These are phyloP conservation scores for Oryctes rhinoceros DNA, from an alignment of 1,140 invertebrate species.

Conservation along the genomic window DNA sequence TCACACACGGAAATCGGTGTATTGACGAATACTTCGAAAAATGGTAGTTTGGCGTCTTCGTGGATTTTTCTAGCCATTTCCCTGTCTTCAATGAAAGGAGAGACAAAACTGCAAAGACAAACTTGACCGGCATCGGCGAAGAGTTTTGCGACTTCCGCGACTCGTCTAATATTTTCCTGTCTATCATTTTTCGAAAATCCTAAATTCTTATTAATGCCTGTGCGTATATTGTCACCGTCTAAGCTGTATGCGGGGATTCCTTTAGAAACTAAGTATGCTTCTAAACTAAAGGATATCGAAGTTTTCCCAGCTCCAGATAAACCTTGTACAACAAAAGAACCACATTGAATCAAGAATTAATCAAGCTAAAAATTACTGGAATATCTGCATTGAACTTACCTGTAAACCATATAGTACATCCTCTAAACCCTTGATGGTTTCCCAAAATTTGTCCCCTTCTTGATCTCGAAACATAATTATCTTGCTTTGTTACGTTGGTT, in stretches of 20 bases:
- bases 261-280: slow-evolving; percentile 84
- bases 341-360: neutral
- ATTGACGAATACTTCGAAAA: slow-evolving; percentile 95
- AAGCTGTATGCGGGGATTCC: slow-evolving; percentile 93
- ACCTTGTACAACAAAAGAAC: neutral
- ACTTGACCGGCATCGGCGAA: slow-evolving; percentile 97
- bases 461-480: slow-evolving; percentile 90
- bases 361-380: neutral
- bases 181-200: slow-evolving; percentile 92
- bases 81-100: slow-evolving; percentile 90
- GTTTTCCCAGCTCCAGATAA: slow-evolving; percentile 97
- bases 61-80: slow-evolving; percentile 87
- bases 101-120: slow-evolving; percentile 94
- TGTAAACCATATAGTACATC: slow-evolving; percentile 97
- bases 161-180: slow-evolving; percentile 94
- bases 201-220: slow-evolving; percentile 92
- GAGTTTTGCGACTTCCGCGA: slow-evolving; percentile 95
- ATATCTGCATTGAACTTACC: slow-evolving; percentile 63
- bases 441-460: slow-evolving; percentile 89
- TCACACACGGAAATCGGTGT: slow-evolving; percentile 93
- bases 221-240: slow-evolving; percentile 96
- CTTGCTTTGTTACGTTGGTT: slow-evolving; percentile 91
- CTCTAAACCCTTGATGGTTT: slow-evolving; percentile 78
- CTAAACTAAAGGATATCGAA: slow-evolving; percentile 94
- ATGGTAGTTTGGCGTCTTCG: slow-evolving; percentile 81